Conservation (phyloP, 2,797 vertebrate genomes). For the Enteromius viviparus region DNA sequence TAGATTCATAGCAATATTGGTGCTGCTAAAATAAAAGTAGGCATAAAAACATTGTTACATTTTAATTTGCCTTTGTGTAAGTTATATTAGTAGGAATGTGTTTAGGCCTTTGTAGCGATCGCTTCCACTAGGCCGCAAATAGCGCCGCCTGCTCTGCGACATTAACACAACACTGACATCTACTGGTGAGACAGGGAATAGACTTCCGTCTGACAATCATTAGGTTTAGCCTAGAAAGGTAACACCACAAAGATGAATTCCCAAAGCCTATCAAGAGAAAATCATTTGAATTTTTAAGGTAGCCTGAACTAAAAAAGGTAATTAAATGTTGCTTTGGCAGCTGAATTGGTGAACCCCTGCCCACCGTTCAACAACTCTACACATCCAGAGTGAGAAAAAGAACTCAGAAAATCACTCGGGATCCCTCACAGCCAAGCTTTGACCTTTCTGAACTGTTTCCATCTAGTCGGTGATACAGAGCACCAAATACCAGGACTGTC, state of each 20-base stretch:
- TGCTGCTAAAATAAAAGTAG: background rate
- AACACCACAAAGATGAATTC: background rate
- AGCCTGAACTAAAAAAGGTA: background rate
- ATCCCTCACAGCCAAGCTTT: no score
- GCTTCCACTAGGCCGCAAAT: conserved; percentile 41
- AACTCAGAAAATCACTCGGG: no score
- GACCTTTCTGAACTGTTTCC: no score
- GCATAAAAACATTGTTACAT: background rate
- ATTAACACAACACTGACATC: conserved; percentile 63
- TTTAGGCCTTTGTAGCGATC: background rate
- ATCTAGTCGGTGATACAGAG: no score
- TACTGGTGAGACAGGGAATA: conserved; percentile 51
- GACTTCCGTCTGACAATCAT: background rate
- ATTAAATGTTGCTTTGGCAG: background rate
- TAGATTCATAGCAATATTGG: background rate
- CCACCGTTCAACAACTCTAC: no score
- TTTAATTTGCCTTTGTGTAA: background rate
- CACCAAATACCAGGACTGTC: no score
- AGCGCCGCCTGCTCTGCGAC: background rate
- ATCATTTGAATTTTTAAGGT: background rate
- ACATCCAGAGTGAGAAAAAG: no score
- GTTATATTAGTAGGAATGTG: background rate
- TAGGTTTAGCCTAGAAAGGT: background rate
- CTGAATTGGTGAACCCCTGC: background rate
- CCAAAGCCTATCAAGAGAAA: background rate